Evolutionary conservation across 2,113 vertebrate species (phyloP).

Genomic region (Xenopus laevis): DNA sequence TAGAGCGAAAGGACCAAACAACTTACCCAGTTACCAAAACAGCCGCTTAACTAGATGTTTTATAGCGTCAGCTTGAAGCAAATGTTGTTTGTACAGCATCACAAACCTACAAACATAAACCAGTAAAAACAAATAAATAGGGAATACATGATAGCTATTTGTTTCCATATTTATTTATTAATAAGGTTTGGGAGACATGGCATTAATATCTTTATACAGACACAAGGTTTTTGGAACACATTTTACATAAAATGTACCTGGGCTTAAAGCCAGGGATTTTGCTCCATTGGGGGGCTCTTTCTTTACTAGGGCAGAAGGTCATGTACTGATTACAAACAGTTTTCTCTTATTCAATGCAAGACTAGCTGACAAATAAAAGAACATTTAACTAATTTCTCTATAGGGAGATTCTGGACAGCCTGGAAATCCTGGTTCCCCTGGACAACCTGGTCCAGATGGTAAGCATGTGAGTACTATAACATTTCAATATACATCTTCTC

Average conservation of each 20-base stretch:
- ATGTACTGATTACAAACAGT: slow-evolving; percentile 16
- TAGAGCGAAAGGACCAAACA: too few relatives aligned
- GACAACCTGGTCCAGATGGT: slow-evolving; percentile 96
- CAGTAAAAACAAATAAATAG: background rate
- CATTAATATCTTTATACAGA: background rate
- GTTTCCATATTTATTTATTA: background rate
- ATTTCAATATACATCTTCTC: slow-evolving; percentile 45
- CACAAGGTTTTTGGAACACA: background rate
- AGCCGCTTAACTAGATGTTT: too few relatives aligned
- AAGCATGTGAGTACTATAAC: slow-evolving; percentile 99
- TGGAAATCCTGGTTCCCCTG: slow-evolving; percentile 78
- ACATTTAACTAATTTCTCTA: slow-evolving; percentile 30
- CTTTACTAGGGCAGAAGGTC: slow-evolving; percentile 9
- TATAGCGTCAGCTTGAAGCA: too few relatives aligned
- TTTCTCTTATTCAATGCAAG: slow-evolving; percentile 10
- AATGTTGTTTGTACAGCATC: too few relatives aligned
- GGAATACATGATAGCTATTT: background rate
- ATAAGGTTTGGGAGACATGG: background rate
- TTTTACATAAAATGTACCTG: slow-evolving; percentile 4
- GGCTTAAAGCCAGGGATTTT: slow-evolving; percentile 19
- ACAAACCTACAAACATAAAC: too few relatives aligned
- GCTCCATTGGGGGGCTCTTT: slow-evolving; percentile 12
- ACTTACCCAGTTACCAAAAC: too few relatives aligned
- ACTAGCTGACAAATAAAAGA: slow-evolving; percentile 13
- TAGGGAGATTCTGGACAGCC: slow-evolving; percentile 81